phyloP scores from a whole-genome alignment of 1,140 invertebrate genomes.

The Pogonomyrmex barbatus region DNA sequence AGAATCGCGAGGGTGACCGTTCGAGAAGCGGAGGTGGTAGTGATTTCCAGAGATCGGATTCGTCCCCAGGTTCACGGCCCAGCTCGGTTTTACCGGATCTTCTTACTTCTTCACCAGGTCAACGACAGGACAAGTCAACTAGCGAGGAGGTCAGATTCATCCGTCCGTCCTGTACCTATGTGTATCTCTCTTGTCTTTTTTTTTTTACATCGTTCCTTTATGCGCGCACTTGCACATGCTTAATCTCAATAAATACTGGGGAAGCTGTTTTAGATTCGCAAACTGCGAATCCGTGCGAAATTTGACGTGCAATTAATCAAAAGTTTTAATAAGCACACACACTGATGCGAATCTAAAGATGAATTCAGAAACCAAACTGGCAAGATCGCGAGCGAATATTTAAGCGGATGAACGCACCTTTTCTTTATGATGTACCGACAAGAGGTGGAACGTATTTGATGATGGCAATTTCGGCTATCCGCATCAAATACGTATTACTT shows the following conservation, averaged over 20 bases:
- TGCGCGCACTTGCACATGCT: slow-evolving; percentile 49
- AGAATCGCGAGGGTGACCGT: slow-evolving; percentile 88
- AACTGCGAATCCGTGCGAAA: neutral
- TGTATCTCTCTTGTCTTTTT: neutral
- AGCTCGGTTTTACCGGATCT: slow-evolving; percentile 97
- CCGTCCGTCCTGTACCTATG: slow-evolving; percentile 15
- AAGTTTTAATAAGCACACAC: neutral
- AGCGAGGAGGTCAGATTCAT: slow-evolving; percentile 95
- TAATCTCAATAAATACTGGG: neutral
- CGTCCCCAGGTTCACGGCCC: slow-evolving; percentile 90
- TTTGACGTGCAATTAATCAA: neutral
- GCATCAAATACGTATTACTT: neutral
- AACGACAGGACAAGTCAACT: slow-evolving; percentile 95
- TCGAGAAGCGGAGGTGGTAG: slow-evolving; percentile 88
- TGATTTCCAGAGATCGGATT: slow-evolving; percentile 87
- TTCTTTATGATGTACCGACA: neutral
- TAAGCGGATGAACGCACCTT: neutral
- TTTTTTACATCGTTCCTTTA: slow-evolving; percentile 27
- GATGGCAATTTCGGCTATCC: neutral
- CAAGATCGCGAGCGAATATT: neutral
- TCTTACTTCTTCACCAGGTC: slow-evolving; percentile 93
- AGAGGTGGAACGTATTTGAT: neutral
- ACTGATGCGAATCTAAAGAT: neutral
- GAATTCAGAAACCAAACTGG: neutral
- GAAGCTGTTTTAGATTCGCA: neutral